phyloP scores from a whole-genome alignment of 2,888 invertebrate species.

The Arrhopalites spinosus region DNA sequence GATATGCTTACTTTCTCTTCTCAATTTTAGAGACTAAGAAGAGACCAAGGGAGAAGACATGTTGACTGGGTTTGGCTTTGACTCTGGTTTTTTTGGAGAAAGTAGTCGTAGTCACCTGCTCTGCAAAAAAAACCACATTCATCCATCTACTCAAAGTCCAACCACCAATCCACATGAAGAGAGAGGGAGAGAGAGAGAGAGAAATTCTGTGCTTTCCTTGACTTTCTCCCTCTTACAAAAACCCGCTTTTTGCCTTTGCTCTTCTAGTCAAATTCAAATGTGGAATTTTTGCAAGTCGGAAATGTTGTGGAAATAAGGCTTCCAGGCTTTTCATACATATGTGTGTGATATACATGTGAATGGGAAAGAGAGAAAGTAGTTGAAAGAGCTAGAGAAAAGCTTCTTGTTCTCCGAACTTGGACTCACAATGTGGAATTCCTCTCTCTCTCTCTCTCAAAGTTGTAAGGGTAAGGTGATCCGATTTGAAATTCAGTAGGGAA shows the following conservation, averaged over 20 bases:
- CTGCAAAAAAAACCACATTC: slow-evolving; percentile 1
- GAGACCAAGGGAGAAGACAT: too few species aligned
- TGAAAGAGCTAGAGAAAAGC: background rate
- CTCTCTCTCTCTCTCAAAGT: background rate
- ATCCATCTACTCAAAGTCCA: background rate
- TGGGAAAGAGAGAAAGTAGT: background rate
- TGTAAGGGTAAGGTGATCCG: background rate
- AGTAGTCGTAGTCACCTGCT: background rate
- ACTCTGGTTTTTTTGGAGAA: background rate
- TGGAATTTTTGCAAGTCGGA: background rate
- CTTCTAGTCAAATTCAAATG: background rate
- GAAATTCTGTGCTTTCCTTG: background rate
- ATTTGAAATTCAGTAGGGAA: background rate
- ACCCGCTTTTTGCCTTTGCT: background rate
- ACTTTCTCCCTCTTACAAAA: background rate
- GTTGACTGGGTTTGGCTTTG: too few species aligned
- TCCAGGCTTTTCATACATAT: background rate
- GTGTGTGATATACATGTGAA: background rate
- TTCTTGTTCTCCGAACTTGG: background rate
- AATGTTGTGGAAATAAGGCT: background rate
- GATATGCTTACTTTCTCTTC: background rate
- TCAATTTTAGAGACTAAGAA: too few species aligned
- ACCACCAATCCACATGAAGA: background rate
- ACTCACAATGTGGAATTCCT: background rate
- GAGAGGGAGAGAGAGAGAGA: too few species aligned